Conservation (phyloP, 2,888 invertebrate species). For the Rhogogaster chlorosoma region DNA sequence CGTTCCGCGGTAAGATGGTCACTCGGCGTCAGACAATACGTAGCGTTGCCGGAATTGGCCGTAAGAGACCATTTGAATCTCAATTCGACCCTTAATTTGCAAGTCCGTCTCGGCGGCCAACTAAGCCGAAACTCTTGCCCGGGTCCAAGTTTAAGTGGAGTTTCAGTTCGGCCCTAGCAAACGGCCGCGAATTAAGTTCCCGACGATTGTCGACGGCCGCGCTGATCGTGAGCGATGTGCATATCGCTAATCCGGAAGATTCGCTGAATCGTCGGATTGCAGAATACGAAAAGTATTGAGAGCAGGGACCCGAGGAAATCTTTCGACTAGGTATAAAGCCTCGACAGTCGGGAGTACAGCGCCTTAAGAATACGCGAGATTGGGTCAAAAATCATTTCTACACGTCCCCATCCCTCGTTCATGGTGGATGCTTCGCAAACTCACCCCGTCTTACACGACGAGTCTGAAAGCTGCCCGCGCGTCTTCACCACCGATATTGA, state of each 20-base stretch:
- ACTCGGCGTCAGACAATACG: constrained; percentile 47
- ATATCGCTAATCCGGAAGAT: background rate
- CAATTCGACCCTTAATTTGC: constrained; percentile 69
- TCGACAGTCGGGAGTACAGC: background rate
- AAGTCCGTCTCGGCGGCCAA: constrained; percentile 63
- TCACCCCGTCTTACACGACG: background rate
- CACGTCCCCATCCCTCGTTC: background rate
- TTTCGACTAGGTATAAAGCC: background rate
- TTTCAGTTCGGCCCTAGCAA: background rate
- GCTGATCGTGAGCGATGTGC: background rate
- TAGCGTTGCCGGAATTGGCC: background rate
- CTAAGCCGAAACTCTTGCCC: constrained; percentile 58
- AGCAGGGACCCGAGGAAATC: background rate
- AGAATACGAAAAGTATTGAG: background rate
- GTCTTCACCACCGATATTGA: constrained; percentile 26
- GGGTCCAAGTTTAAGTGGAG: constrained; percentile 64
- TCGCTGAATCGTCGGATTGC: background rate
- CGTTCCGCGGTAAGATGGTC: constrained; percentile 47
- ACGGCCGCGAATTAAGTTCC: background rate
- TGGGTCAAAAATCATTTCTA: constrained; percentile 21
- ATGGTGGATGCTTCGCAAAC: background rate
- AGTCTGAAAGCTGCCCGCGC: background rate
- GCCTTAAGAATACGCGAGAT: background rate
- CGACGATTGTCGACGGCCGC: background rate
- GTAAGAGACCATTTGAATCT: constrained; percentile 61